A percentile compares a stretch with the other conserved stretches of the same genome.
Evolutionary conservation across 2,888 invertebrate genomes (phyloP).

Genomic region (Laothoe populi): DNA sequence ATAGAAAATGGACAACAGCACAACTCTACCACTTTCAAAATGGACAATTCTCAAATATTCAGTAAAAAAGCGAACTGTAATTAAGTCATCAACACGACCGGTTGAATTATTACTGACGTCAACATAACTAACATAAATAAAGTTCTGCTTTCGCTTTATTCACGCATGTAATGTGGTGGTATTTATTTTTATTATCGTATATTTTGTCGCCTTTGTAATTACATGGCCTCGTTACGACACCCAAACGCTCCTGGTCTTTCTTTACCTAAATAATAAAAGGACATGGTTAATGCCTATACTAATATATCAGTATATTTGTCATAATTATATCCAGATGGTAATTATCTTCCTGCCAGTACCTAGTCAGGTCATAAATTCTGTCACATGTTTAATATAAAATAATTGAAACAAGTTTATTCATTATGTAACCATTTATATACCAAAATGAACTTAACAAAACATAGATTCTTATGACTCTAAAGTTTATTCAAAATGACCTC

Average conservation of each 20-base stretch:
- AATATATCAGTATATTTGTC: no score
- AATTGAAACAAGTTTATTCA: no score
- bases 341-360: no score
- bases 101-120: not conserved
- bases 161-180: not conserved
- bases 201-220: conserved; percentile 6
- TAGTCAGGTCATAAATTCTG: no score
- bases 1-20: not conserved
- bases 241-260: not conserved
- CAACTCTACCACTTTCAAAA: not conserved
- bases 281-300: not conserved
- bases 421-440: no score
- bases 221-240: not conserved
- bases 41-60: not conserved
- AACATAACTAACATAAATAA: not conserved
- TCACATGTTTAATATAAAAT: no score
- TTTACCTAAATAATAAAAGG: not conserved
- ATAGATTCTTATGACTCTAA: no score
- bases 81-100: not conserved
- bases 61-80: not conserved
- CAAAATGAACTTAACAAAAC: no score
- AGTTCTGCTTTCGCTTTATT: conserved; percentile 4
- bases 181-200: not conserved
- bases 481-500: no score
- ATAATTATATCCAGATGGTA: no score